These are phyloP conservation scores for Amphiprion clarkii DNA, from an alignment of 2,797 vertebrate genomes.

Conservation along the genomic window DNA sequence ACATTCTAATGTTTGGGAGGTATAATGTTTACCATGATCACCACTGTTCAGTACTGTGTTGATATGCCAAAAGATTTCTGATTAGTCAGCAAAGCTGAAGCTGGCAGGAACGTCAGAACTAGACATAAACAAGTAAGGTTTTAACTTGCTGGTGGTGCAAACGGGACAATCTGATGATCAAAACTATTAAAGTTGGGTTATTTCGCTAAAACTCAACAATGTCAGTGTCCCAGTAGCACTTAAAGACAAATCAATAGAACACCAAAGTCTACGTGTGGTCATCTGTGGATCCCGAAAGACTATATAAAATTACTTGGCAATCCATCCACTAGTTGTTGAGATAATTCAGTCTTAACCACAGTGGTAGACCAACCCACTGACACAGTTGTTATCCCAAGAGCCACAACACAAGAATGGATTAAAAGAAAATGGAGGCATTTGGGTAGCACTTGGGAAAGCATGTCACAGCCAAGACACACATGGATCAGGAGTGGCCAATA, in stretches of 20 bases:
- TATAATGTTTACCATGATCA: too few species aligned
- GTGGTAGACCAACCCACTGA: neutral
- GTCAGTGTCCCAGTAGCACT: neutral
- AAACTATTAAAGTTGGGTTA: neutral
- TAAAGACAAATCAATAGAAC: neutral
- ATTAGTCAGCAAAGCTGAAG: too few species aligned
- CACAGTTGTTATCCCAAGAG: neutral
- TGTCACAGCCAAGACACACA: conserved; percentile 36
- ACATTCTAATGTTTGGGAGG: too few species aligned
- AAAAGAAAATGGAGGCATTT: neutral
- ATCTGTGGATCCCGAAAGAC: neutral
- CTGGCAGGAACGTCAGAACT: too few species aligned
- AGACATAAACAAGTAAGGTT: too few species aligned
- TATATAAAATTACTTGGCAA: neutral
- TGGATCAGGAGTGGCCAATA: conserved; percentile 36
- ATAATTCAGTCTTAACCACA: neutral
- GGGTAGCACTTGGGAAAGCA: neutral
- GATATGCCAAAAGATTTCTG: too few species aligned
- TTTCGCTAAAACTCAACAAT: neutral
- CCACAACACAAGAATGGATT: neutral
- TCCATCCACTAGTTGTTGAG: neutral
- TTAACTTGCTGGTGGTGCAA: too few species aligned
- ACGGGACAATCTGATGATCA: too few species aligned
- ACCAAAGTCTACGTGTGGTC: neutral
- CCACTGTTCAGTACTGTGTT: too few species aligned